Evolutionary conservation across 2,888 invertebrate genomes (phyloP).

Genomic region (Drosophila nr. perissopoda): DNA sequence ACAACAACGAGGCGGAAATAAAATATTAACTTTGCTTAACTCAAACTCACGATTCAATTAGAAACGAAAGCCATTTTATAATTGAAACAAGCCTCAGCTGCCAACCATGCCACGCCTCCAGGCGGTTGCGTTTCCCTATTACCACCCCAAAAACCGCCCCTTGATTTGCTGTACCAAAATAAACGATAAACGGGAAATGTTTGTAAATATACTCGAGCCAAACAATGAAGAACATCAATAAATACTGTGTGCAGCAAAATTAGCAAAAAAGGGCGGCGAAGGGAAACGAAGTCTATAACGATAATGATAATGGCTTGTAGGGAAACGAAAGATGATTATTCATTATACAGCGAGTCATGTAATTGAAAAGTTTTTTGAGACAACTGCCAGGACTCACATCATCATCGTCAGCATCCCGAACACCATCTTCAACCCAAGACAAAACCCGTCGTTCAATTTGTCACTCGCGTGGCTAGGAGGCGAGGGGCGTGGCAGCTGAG

Average conservation of each 20-base stretch:
- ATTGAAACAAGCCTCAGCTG: slow-evolving; percentile 67
- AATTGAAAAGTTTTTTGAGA: slow-evolving; percentile 71
- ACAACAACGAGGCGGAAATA: slow-evolving; percentile 66
- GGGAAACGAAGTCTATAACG: slow-evolving; percentile 17
- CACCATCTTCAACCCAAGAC: slow-evolving; percentile 36
- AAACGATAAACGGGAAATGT: slow-evolving; percentile 20
- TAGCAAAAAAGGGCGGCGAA: background rate
- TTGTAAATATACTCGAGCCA: slow-evolving; percentile 33
- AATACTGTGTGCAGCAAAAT: slow-evolving; percentile 48
- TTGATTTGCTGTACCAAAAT: slow-evolving; percentile 22
- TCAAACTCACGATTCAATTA: slow-evolving; percentile 78
- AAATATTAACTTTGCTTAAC: slow-evolving; percentile 74
- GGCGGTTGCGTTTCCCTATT: background rate
- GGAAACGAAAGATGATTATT: slow-evolving; percentile 44
- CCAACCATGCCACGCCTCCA: slow-evolving; percentile 23
- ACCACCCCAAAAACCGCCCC: slow-evolving; percentile 1
- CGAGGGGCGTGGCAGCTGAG: slow-evolving; percentile 50
- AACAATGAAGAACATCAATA: slow-evolving; percentile 64
- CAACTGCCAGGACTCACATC: slow-evolving; percentile 32
- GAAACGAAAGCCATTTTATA: slow-evolving; percentile 82
- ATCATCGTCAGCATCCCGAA: slow-evolving; percentile 12
- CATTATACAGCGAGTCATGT: slow-evolving; percentile 53
- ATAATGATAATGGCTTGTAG: slow-evolving; percentile 44
- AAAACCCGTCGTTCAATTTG: slow-evolving; percentile 73
- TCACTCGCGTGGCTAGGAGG: slow-evolving; percentile 55